These are phyloP conservation scores for mouse (Mus musculus) DNA, from an alignment of 2,113 vertebrate genomes.

Conservation along the genomic window DNA sequence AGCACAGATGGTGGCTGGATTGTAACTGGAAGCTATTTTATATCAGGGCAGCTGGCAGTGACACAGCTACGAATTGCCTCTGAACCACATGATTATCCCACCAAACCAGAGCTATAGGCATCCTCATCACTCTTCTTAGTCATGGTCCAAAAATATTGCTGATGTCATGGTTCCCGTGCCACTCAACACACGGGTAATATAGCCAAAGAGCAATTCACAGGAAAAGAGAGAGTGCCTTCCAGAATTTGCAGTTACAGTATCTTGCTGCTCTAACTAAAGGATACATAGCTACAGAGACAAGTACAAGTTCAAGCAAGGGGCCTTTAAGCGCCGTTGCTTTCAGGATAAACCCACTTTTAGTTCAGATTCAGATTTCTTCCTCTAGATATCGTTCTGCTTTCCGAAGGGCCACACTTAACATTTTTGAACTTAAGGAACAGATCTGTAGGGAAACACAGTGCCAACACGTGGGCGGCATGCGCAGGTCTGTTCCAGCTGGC, in stretches of 20 bases:
- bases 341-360: not conserved
- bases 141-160: not conserved
- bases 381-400: not conserved
- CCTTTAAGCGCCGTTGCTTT: not conserved
- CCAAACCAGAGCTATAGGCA: not conserved
- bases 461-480: not conserved
- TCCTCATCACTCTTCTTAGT: not conserved
- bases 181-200: not conserved
- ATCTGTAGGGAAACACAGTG: not conserved
- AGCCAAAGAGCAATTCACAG: not conserved
- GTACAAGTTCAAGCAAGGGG: not conserved
- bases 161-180: not conserved
- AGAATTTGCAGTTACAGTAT: not conserved
- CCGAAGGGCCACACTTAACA: not conserved
- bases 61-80: not conserved
- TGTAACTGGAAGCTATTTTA: not conserved
- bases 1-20: not conserved
- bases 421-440: conserved; percentile 21
- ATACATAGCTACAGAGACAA: not conserved
- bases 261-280: not conserved
- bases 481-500: not conserved
- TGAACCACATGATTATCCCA: not conserved
- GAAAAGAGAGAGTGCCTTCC: not conserved
- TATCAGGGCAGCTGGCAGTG: not conserved
- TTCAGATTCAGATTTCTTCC: conserved; percentile 26